A percentile compares a stretch with the other conserved stretches of the same genome.
Conservation (phyloP, 2,113 vertebrate species). For the Piprites chloris region DNA sequence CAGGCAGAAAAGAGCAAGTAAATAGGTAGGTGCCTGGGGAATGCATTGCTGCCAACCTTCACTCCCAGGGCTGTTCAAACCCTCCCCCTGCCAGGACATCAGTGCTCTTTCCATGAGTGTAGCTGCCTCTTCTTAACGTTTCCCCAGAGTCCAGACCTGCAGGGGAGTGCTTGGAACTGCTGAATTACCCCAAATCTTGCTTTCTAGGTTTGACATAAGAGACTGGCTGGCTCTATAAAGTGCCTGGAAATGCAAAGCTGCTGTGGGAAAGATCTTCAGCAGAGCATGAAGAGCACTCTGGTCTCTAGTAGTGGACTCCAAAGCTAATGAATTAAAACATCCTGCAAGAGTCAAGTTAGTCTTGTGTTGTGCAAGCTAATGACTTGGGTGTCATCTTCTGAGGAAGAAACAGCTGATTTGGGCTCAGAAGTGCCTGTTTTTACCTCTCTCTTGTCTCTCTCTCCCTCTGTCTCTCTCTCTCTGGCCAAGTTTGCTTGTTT, state of each 20-base stretch:
- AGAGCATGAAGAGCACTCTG: not conserved
- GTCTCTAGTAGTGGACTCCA: not conserved
- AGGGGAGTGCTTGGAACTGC: not conserved
- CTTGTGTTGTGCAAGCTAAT: not conserved
- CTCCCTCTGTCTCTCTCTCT: not conserved
- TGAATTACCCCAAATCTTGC: not conserved
- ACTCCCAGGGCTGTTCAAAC: not conserved
- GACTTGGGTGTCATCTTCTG: not conserved
- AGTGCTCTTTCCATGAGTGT: not conserved
- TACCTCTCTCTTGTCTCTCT: not conserved
- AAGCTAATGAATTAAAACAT: not conserved
- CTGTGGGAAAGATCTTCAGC: not conserved
- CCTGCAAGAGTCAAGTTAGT: not conserved
- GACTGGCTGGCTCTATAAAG: not conserved
- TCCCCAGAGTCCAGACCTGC: not conserved
- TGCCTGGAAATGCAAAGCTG: not conserved
- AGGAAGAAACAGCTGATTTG: not conserved
- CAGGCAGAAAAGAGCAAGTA: slow-evolving; percentile 74
- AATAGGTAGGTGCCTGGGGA: slow-evolving; percentile 68
- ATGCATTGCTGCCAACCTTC: not conserved
- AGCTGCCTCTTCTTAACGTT: not conserved
- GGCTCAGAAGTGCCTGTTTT: not conserved
- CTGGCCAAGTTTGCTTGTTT: not conserved
- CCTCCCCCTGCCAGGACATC: not conserved
- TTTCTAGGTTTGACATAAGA: slow-evolving; percentile 34